phyloP scores from a whole-genome alignment of 2,888 invertebrate species.

The Diadegma fenestrale region DNA sequence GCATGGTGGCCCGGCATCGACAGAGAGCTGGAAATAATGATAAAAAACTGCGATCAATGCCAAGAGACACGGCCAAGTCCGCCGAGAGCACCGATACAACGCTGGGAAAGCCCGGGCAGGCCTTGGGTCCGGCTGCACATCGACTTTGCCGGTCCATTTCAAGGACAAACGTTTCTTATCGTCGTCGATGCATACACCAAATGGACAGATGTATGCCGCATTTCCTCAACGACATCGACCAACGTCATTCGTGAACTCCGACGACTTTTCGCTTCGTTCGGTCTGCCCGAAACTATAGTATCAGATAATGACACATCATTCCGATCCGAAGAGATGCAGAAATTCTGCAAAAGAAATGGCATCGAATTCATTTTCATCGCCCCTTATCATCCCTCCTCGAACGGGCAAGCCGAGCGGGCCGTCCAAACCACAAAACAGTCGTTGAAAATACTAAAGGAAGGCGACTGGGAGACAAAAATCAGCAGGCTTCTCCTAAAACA shows the following conservation, averaged over 20 bases:
- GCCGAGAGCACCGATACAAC: no score
- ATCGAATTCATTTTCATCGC: constrained; percentile 66
- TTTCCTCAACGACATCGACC: constrained; percentile 54
- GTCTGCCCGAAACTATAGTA: constrained; percentile 67
- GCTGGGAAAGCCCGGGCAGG: no score
- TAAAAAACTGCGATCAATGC: constrained; percentile 40
- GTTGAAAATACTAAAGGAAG: constrained; percentile 62
- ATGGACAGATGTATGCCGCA: constrained; percentile 36
- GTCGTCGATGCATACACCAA: not conserved
- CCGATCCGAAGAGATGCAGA: constrained; percentile 69
- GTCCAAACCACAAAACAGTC: constrained; percentile 70
- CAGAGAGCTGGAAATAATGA: constrained; percentile 51
- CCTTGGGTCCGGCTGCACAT: no score
- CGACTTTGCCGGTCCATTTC: no score
- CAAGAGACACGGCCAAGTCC: no score
- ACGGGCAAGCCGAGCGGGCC: constrained; percentile 74
- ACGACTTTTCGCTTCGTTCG: constrained; percentile 63
- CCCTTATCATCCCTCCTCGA: constrained; percentile 71
- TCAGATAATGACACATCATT: constrained; percentile 73
- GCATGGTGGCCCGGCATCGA: constrained; percentile 56
- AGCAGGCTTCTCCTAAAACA: constrained; percentile 64
- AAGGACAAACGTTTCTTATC: no score
- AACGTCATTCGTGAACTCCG: constrained; percentile 64
- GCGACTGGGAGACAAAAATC: constrained; percentile 52
- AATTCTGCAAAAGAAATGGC: constrained; percentile 66